Evolutionary conservation across 2,113 vertebrate genomes (phyloP).

Genomic region (Sterna hirundo): DNA sequence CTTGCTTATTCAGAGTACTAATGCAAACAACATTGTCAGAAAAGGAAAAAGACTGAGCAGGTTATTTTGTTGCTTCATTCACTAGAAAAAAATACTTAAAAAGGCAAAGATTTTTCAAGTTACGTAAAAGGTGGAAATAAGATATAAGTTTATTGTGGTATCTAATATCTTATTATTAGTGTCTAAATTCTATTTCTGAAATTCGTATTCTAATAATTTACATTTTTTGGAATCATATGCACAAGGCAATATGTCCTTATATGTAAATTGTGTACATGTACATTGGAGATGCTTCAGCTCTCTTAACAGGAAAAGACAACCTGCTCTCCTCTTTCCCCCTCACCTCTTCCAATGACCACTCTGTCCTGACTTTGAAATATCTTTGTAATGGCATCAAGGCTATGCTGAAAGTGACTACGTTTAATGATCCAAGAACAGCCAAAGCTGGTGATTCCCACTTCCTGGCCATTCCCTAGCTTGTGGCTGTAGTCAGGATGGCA

Average conservation of each 20-base stretch:
- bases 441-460: neutral
- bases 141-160: neutral
- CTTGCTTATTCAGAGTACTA: neutral
- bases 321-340: neutral
- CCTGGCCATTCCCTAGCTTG: neutral
- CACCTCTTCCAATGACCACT: neutral
- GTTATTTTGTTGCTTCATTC: neutral
- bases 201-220: neutral
- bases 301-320: neutral
- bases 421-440: neutral
- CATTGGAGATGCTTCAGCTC: neutral
- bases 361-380: neutral
- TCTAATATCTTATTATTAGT: neutral
- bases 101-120: neutral
- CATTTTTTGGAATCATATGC: neutral
- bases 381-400: neutral
- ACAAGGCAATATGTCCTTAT: neutral
- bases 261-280: neutral
- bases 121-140: neutral
- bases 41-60: rapidly evolving
- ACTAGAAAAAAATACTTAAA: neutral
- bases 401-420: neutral
- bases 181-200: neutral
- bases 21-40: neutral
- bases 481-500: neutral